A percentile compares a stretch with the other conserved stretches of the same genome.
These are phyloP conservation scores for Capreolus pygargus DNA, from an alignment of 2,113 vertebrate genomes.

Conservation along the genomic window DNA sequence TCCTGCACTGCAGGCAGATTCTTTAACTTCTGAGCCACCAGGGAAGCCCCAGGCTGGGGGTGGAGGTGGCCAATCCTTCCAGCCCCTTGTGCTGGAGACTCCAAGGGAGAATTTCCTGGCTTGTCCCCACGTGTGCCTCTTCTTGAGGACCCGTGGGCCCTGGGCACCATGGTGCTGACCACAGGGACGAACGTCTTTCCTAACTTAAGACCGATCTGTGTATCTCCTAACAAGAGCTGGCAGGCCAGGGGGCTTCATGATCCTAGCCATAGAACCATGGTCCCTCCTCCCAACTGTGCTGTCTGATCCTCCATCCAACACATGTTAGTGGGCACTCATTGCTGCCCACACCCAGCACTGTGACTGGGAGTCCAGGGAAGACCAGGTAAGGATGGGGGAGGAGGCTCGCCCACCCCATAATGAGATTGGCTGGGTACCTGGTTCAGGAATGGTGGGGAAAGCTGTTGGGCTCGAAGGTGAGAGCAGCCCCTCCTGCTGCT, in stretches of 20 bases:
- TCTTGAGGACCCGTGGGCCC: not conserved
- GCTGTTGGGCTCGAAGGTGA: not conserved
- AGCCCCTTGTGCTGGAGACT: not conserved
- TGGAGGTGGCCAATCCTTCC: not conserved
- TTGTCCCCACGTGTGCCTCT: accelerated
- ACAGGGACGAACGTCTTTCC: not conserved
- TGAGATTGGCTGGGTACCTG: accelerated
- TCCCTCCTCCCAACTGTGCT: too few species aligned
- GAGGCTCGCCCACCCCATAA: too few species aligned
- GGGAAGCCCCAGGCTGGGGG: not conserved
- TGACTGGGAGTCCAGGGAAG: not conserved
- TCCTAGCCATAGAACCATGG: not conserved
- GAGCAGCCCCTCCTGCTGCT: not conserved
- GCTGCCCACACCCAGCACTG: not conserved
- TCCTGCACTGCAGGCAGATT: not conserved
- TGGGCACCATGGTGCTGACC: not conserved
- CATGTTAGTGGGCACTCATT: accelerated
- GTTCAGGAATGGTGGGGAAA: not conserved
- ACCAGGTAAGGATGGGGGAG: not conserved
- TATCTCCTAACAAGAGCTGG: not conserved
- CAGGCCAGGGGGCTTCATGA: not conserved
- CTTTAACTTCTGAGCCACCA: not conserved
- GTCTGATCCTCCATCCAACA: not conserved
- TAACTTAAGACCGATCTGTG: not conserved
- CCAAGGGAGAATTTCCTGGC: not conserved